Evolutionary conservation across 2,888 invertebrate species (phyloP).

Genomic region (Pinctada fucata): DNA sequence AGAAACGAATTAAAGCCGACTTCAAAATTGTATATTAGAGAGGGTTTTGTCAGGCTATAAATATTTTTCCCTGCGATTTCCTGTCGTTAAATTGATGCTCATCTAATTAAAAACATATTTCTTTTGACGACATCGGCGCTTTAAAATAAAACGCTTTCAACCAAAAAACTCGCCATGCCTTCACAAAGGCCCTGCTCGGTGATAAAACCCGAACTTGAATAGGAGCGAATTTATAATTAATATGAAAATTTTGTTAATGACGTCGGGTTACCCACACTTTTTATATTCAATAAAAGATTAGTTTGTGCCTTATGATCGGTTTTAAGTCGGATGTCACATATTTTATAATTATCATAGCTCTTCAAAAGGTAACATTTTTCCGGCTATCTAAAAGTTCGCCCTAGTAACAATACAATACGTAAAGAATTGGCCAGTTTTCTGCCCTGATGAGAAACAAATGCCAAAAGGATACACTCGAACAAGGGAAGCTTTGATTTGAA

Average conservation of each 20-base stretch:
- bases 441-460: too few species aligned
- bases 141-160: background rate
- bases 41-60: background rate
- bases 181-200: background rate
- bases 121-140: background rate
- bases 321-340: background rate
- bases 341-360: background rate
- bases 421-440: too few species aligned
- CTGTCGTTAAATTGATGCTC: background rate
- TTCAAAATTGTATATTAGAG: background rate
- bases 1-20: background rate
- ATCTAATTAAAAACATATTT: conserved; percentile 1
- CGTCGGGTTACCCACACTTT: background rate
- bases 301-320: background rate
- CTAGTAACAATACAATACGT: too few species aligned
- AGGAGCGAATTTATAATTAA: background rate
- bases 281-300: background rate
- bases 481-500: too few species aligned
- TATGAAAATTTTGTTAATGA: conserved; percentile 1
- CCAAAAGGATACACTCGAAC: too few species aligned
- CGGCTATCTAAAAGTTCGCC: too few species aligned
- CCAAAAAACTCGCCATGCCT: background rate
- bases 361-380: background rate
- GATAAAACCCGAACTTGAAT: background rate
- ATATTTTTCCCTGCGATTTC: background rate